Conservation (phyloP, 2,113 vertebrate species). For the Lycaon pictus region DNA sequence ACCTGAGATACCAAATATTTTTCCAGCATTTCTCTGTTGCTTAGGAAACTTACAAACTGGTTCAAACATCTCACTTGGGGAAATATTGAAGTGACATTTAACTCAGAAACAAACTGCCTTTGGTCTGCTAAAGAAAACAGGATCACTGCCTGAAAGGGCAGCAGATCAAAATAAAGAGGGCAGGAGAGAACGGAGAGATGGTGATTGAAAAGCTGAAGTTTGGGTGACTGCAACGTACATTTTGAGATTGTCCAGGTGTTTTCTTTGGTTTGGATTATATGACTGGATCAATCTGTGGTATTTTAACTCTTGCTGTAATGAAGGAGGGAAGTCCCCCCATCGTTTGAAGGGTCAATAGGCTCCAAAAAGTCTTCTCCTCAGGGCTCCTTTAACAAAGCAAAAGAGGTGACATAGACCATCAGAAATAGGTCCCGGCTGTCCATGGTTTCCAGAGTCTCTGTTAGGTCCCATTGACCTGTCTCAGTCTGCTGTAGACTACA, state of each 20-base stretch:
- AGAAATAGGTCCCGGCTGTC: background rate
- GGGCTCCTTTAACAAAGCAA: slow-evolving; percentile 15
- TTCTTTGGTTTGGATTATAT: background rate
- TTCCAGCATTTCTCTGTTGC: slow-evolving; percentile 83
- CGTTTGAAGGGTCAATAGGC: background rate
- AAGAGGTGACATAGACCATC: background rate
- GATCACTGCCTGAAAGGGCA: slow-evolving; percentile 72
- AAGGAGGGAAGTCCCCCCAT: background rate
- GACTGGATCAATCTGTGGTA: background rate
- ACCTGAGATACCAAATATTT: slow-evolving; percentile 85
- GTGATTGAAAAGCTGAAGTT: background rate
- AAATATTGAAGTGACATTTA: slow-evolving; percentile 84
- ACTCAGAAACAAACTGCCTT: slow-evolving; percentile 80
- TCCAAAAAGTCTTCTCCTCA: background rate
- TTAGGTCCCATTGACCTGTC: background rate
- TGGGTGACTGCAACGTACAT: background rate
- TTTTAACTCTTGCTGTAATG: slow-evolving; percentile 5
- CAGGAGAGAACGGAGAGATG: slow-evolving; percentile 58
- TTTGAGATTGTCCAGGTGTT: background rate
- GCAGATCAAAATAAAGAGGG: slow-evolving; percentile 75
- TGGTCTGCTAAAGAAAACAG: slow-evolving; percentile 82
- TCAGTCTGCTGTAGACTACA: background rate
- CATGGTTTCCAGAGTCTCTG: background rate
- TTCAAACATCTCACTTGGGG: slow-evolving; percentile 82
- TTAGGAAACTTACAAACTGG: slow-evolving; percentile 83